Evolutionary conservation across 2,888 invertebrate species (phyloP), one percentile per base, ranked within the genome.

Genomic region (Ceraclea dissimilis): DNA sequence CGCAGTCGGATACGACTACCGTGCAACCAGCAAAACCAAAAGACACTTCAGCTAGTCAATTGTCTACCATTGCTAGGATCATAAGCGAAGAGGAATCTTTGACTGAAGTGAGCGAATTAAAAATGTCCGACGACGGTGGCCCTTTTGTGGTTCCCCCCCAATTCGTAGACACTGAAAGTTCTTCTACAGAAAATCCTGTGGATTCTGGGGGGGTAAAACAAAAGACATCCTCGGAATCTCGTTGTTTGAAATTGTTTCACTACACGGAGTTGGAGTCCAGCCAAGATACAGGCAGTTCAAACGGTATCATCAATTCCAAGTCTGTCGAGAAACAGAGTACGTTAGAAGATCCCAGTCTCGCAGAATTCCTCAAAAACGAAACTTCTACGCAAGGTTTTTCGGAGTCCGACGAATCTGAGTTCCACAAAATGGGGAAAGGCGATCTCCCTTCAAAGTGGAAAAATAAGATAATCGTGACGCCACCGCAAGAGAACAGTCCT

Each of bases 31-130:
- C 66, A 31, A 70, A 71, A 50, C 66, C 69, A 21, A 75, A 73
- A 56, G 76, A 75, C 63, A 74, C 77, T 1, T 78, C 75, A 62
- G 73, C 78, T 2, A 34, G 46, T 4, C 34, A 47, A 19, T 26
- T 26, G 11, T 56, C 56, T 8, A 39, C 56, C 10, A 60, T 60
- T 1, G 75, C 68, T 2, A 70, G 78, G 53, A 72, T 81, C 59
- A 80, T 79, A 2, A 85, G 85, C 63, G 84, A 82, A 65, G 85
- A 86, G 65, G 86, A 86, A 65, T 85, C 85, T 5, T 70, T 85
- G 60, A 85, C 85, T 1, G 83, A 84, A 69, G 80, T 82, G 0
- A 83, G 81, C 63, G 83, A 83, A 48, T 66, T 82, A 33, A 83
- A 80, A 67, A 71, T 73, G 53, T 75, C 75, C n/a, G 77, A 76